phyloP scores from a whole-genome alignment of 2,113 vertebrate genomes.

The Nyctibius bracteatus region DNA sequence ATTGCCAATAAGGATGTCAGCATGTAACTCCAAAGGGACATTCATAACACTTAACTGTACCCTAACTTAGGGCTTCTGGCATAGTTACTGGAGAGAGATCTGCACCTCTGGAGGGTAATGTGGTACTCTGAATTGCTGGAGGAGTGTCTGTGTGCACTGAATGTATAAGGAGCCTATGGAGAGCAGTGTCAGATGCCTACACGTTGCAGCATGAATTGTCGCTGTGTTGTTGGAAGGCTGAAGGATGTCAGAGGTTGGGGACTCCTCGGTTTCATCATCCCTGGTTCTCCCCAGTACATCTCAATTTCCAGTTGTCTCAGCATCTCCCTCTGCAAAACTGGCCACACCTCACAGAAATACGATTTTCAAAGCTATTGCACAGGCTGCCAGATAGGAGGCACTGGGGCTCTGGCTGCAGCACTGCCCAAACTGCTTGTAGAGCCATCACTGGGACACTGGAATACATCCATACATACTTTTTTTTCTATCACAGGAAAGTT shows the following conservation, averaged over 20 bases:
- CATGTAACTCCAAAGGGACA: background rate
- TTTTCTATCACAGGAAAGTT: background rate
- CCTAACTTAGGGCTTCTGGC: background rate
- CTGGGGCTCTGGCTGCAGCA: background rate
- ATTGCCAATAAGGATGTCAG: background rate
- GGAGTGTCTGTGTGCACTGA: background rate
- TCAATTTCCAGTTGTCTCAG: background rate
- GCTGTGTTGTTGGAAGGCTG: background rate
- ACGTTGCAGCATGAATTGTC: accelerated
- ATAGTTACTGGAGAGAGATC: background rate
- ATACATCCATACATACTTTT: background rate
- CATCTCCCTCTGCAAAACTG: background rate
- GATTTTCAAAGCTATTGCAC: background rate
- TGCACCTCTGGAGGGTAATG: background rate
- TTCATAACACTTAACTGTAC: background rate
- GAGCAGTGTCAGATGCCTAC: background rate
- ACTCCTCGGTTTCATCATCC: background rate
- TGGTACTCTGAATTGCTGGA: background rate
- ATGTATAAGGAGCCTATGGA: accelerated
- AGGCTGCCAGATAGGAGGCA: background rate
- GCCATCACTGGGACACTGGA: background rate
- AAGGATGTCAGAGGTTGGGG: background rate
- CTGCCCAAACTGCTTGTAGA: background rate
- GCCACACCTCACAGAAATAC: background rate
- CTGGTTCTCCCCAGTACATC: background rate